phyloP scores from a whole-genome alignment of 2,797 vertebrate species.

The Muraenolepis orangiensis region DNA sequence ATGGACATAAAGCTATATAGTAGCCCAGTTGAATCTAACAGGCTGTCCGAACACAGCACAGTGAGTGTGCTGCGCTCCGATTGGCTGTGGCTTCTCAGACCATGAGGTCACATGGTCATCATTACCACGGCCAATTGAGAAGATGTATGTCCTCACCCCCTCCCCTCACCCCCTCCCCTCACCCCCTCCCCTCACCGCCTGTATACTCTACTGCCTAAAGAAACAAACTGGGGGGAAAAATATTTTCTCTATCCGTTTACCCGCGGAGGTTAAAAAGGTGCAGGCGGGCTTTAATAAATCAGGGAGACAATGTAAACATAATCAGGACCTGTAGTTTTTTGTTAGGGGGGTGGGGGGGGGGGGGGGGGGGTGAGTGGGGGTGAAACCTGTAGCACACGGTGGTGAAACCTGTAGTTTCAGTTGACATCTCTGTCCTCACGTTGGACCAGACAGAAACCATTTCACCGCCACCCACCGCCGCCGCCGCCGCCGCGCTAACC shows the following conservation, averaged over 20 bases:
- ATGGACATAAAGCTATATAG: too few relatives aligned
- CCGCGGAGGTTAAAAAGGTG: slow-evolving; percentile 53
- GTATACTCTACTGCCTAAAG: slow-evolving; percentile 64
- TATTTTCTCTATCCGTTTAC: slow-evolving; percentile 69
- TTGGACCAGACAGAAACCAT: slow-evolving; percentile 33
- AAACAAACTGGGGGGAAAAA: slow-evolving; percentile 68
- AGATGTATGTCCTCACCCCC: slow-evolving; percentile 61
- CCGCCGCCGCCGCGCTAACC: not conserved
- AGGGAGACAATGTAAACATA: slow-evolving; percentile 70
- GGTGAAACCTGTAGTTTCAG: slow-evolving; percentile 60
- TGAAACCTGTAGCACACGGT: slow-evolving; percentile 45
- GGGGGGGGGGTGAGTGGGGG: too few relatives aligned
- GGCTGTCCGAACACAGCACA: not conserved
- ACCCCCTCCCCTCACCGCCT: slow-evolving; percentile 16
- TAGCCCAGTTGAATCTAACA: not conserved
- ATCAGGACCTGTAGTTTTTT: slow-evolving; percentile 59
- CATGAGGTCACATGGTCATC: slow-evolving; percentile 62
- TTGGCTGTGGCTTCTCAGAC: slow-evolving; percentile 53
- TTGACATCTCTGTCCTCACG: slow-evolving; percentile 61
- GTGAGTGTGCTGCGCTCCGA: slow-evolving; percentile 15
- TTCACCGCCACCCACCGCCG: slow-evolving; percentile 42
- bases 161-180: slow-evolving; percentile 5
- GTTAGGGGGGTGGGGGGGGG: too few relatives aligned
- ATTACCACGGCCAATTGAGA: slow-evolving; percentile 53
- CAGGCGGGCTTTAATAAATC: slow-evolving; percentile 64